Base-by-base conservation (phyloP, 2,113 vertebrate species). In the Chlorodrepanis virens region DNA sequence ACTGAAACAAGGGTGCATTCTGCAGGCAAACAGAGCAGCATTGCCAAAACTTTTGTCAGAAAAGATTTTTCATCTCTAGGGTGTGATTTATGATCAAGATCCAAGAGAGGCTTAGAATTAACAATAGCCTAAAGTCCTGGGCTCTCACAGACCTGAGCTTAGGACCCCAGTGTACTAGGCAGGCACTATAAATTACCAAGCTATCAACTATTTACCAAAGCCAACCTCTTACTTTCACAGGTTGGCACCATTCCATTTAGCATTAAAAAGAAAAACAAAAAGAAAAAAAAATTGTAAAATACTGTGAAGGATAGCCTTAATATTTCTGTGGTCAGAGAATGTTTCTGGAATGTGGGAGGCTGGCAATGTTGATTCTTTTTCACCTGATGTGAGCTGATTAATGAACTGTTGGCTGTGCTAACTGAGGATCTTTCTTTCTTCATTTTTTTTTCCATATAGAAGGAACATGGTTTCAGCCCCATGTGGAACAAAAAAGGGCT, bases 21-120 rank as follows among this genome's bases (percentile, higher is more conserved):
- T 76, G 37, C 47, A 76, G 53, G 31, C 18, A 92, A 89, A 91
- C 40, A 52, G 5, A 84, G 81, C 20, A 64, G 44, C 31, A 79
- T 22, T 76, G 89, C 74, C 87, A 93, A 72, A 76, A 94, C 21
- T 94, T 94, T 84, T 93, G 65, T 60, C 83, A 96, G 89, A 40
- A 89, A 82, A 33, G 18, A 93, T 89, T 93, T 96, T 69, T 96
- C 83, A 87, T 75, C 74, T 89, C 65, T 64, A 57, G 44, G 15
- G 22, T 76, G 65, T 92, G 74, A 97, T 96, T 96, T 89, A 94
- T 85, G 53, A 33, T 87, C 81, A 94, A 91, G 82, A 87, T 61
- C 65, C 8, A 1, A 45, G 57, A 79, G 53, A 72, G 65, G 37
- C 11, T 93, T 84, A 89, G 53, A 61, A 89, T 11, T 1, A 5